A percentile compares a stretch with the other conserved stretches of the same genome.
Conservation (phyloP, 2,888 invertebrate genomes). For the Mythimna ferrago region DNA sequence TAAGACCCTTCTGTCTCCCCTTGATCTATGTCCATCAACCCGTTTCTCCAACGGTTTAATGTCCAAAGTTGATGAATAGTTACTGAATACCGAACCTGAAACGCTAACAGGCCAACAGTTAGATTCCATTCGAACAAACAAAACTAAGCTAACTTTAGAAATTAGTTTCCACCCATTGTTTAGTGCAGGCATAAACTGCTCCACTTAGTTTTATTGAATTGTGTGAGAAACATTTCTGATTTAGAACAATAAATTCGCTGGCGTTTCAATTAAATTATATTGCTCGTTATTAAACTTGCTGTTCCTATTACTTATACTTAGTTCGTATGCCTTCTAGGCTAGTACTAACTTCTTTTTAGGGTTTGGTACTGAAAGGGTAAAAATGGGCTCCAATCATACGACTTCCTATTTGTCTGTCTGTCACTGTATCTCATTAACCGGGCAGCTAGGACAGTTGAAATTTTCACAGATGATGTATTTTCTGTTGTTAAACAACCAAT, state of each 20-base stretch:
- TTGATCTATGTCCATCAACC: neutral
- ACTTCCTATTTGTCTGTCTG: too few relatives aligned
- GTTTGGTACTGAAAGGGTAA: too few relatives aligned
- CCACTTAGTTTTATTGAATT: conserved; percentile 39
- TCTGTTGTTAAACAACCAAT: too few relatives aligned
- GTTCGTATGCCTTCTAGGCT: neutral
- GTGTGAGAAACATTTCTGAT: conserved; percentile 43
- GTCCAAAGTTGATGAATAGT: conserved; percentile 52
- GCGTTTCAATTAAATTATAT: conserved; percentile 33
- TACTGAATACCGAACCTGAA: conserved; percentile 34
- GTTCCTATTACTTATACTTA: neutral
- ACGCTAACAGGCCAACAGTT: conserved; percentile 41
- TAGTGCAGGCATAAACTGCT: conserved; percentile 35
- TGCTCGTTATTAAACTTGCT: neutral
- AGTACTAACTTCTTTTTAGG: neutral
- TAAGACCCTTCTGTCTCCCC: neutral
- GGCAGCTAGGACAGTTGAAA: too few relatives aligned
- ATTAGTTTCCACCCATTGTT: conserved; percentile 60
- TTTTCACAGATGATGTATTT: too few relatives aligned
- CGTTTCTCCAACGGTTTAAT: conserved; percentile 31
- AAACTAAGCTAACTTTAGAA: conserved; percentile 42
- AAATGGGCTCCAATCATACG: too few relatives aligned
- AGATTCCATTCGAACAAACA: conserved; percentile 48
- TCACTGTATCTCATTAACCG: too few relatives aligned
- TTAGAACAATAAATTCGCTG: conserved; percentile 35